These are phyloP conservation scores for Eupsilia transversa DNA, from an alignment of 2,888 invertebrate species.

Conservation along the genomic window DNA sequence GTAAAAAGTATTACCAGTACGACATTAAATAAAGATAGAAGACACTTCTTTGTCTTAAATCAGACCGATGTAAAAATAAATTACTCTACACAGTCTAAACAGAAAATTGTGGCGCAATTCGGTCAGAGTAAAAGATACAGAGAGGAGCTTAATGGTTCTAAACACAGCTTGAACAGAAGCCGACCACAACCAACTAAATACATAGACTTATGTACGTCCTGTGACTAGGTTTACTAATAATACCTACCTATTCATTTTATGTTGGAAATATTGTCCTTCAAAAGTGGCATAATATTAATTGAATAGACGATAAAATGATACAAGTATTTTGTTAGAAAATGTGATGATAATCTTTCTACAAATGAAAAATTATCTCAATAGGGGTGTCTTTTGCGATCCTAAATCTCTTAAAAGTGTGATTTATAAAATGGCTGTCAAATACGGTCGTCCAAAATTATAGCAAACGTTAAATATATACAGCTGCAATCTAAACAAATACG, in stretches of 20 bases:
- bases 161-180: conserved; percentile 42
- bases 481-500: conserved; percentile 8
- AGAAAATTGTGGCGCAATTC: conserved; percentile 37
- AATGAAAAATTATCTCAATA: no score
- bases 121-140: conserved; percentile 50
- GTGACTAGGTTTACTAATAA: conserved; percentile 27
- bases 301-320: neutral
- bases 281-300: neutral
- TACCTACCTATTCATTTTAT: conserved; percentile 5
- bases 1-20: neutral
- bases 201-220: conserved; percentile 35
- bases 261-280: neutral
- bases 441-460: neutral
- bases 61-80: conserved; percentile 25
- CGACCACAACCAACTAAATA: conserved; percentile 48
- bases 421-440: neutral
- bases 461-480: conserved; percentile 7
- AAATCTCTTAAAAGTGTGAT: neutral
- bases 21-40: neutral
- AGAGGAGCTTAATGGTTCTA: conserved; percentile 49
- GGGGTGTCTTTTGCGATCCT: neutral
- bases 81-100: conserved; percentile 15
- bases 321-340: neutral
- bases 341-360: neutral
- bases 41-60: conserved; percentile 17